Evolutionary conservation across 1,140 invertebrate species (phyloP), one percentile per base, ranked within the genome.

Genomic region (Leucophenga varia): DNA sequence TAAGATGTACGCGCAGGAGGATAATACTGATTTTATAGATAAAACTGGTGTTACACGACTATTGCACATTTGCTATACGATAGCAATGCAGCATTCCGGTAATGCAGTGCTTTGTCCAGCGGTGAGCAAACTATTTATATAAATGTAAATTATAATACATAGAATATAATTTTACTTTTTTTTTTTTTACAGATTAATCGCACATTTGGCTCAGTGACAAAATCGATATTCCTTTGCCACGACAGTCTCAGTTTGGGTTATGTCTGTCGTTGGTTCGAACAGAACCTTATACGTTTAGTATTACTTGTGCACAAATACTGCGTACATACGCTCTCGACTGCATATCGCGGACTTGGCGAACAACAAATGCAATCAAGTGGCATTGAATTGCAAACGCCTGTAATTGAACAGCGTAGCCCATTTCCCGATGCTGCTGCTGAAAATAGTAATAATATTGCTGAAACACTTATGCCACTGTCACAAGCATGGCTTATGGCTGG

Each of bases 211-310:
- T 82, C 87, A 5, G 85, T 89, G 20, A 80, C 87, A 34, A 81
- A 82, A 48, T 86, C 87, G 16, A 89, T 88, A 69, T 93, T 91
- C 76, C 88, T 91, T 67, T 82, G 83, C 17, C 90, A 91, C 76
- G 80, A 84, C 35, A 78, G 77, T 31, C 79, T 93, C 48, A 89
- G 87, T 19, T 76, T 83, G 1, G 83, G 84, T 52, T 93, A 84
- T 61, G 82, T 91, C 18, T 82, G 84, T 22, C 88, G 89, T 67
- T 93, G 90, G 90, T 78, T 92, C 12, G 81, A 82, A 52, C 80
- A 85, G 52, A 84, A 92, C 77, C 86, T 86, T 55, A 86, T 88
- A 16, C 78, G 88, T 35, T 76, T 91, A 13, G 79, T 91, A 9
- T 76, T 86, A 13, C 84, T 87, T 1, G 77, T 92, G n/a, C 90